phyloP scores from a whole-genome alignment of 2,888 invertebrate genomes.

The Amitus sp. region DNA sequence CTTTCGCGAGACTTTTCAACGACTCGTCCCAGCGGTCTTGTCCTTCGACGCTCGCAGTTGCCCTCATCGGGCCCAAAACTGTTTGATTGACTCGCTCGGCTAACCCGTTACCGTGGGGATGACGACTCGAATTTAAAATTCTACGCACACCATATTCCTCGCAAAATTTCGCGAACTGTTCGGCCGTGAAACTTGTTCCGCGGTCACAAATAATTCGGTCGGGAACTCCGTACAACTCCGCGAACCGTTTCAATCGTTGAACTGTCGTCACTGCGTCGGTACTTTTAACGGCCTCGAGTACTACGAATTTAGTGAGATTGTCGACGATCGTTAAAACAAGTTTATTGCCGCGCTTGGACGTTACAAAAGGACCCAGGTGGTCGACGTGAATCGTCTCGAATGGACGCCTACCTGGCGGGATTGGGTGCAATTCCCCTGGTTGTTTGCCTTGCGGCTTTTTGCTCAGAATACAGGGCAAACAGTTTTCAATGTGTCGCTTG shows the following conservation, averaged over 20 bases:
- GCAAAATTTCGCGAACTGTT: slow-evolving; percentile 10
- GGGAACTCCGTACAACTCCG: neutral
- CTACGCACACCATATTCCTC: slow-evolving; percentile 3
- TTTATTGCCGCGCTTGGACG: slow-evolving; percentile 15
- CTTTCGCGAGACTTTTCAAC: neutral
- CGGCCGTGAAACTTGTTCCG: slow-evolving; percentile 12
- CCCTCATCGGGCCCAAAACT: no score
- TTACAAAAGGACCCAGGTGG: slow-evolving; percentile 33
- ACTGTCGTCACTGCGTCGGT: neutral
- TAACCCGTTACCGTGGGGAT: slow-evolving; percentile 17
- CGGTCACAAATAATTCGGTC: slow-evolving; percentile 12
- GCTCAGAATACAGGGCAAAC: neutral
- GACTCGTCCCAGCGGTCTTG: neutral
- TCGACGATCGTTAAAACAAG: slow-evolving; percentile 31
- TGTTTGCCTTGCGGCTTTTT: neutral
- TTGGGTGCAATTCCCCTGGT: slow-evolving; percentile 7
- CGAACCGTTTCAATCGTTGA: neutral
- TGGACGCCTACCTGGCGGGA: slow-evolving; percentile 27
- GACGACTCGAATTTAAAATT: slow-evolving; percentile 17
- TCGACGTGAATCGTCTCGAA: slow-evolving; percentile 33
- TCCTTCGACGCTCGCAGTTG: no score
- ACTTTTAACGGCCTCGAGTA: neutral
- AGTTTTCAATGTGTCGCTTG: neutral
- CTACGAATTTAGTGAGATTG: slow-evolving; percentile 30
- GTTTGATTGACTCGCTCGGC: no score